Conservation (phyloP, 2,113 vertebrate species). For the Trachemys scripta region DNA sequence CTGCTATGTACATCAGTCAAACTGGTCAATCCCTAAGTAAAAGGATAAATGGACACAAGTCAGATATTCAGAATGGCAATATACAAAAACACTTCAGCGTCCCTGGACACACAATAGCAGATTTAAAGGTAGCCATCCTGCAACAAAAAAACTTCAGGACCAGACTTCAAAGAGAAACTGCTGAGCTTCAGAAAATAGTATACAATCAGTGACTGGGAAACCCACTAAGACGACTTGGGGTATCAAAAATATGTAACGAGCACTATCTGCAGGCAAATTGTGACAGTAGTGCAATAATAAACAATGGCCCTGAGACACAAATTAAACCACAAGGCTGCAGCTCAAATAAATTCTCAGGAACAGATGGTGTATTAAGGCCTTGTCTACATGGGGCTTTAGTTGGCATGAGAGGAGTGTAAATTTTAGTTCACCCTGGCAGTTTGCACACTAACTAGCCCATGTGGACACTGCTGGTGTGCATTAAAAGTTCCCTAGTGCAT, state of each 20-base stretch:
- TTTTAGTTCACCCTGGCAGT: background rate
- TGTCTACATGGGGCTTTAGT: background rate
- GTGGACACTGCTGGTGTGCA: background rate
- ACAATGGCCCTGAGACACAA: background rate
- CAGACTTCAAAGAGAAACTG: no score
- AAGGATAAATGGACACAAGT: no score
- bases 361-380: background rate
- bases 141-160: no score
- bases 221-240: fast-evolving
- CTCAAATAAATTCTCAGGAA: background rate
- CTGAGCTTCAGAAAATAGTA: background rate
- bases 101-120: no score
- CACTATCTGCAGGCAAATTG: background rate
- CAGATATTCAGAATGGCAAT: no score
- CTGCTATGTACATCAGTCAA: no score
- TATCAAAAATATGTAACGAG: background rate
- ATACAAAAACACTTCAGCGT: no score
- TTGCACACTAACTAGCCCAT: background rate
- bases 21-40: no score
- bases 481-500: background rate
- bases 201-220: background rate
- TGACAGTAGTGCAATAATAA: background rate
- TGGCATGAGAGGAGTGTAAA: background rate
- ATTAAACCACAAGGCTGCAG: fast-evolving
- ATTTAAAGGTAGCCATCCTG: no score